Conservation (phyloP, 2,113 vertebrate species). For the Python bivittatus region DNA sequence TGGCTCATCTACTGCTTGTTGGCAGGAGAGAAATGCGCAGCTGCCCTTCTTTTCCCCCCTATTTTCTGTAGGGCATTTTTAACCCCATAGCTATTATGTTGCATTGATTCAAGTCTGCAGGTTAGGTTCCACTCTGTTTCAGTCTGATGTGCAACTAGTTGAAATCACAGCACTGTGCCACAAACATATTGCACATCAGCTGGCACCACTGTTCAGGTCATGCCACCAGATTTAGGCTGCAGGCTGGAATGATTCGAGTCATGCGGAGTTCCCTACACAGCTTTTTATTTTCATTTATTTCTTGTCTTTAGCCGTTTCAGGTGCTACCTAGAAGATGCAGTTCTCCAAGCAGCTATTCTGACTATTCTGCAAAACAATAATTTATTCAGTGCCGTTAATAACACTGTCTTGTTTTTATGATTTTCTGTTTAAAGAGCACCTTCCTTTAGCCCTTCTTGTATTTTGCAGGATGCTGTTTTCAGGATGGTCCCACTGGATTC, state of each 20-base stretch:
- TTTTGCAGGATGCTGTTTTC: no score
- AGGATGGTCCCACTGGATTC: no score
- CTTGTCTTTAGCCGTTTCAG: background rate
- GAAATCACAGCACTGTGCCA: background rate
- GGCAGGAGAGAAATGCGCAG: background rate
- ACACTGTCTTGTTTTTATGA: background rate
- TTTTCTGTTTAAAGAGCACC: background rate
- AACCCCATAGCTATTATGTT: constrained; percentile 21
- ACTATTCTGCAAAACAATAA: background rate
- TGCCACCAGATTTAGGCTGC: background rate
- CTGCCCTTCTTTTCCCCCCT: background rate
- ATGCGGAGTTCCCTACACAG: background rate
- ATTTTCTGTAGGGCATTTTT: background rate
- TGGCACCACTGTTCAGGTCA: background rate
- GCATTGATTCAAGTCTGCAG: background rate
- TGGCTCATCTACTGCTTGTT: background rate
- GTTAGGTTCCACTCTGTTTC: background rate
- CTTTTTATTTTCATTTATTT: background rate
- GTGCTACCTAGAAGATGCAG: background rate
- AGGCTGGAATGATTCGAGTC: background rate
- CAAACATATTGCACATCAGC: background rate
- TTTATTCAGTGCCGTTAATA: background rate
- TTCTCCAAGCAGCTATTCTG: background rate
- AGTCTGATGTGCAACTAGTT: background rate
- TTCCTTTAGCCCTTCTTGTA: no score